A percentile compares a stretch with the other conserved stretches of the same genome.
These are phyloP conservation scores for Sphaerophoria taeniata DNA, from an alignment of 2,888 invertebrate genomes.

Conservation along the genomic window DNA sequence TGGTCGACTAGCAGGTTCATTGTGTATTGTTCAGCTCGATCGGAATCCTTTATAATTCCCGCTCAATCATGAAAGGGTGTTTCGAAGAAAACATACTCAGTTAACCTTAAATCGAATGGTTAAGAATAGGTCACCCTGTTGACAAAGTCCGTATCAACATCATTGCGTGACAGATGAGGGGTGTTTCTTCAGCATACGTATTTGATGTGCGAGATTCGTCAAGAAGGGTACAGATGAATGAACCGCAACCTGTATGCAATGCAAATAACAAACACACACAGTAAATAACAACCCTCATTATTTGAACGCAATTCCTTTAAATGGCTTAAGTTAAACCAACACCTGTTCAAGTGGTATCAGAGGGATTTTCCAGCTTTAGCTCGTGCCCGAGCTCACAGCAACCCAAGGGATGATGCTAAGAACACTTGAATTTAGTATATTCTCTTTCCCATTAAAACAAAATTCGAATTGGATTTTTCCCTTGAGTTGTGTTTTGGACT, in stretches of 20 bases:
- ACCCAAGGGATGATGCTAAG: constrained; percentile 59
- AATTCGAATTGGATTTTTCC: constrained; percentile 81
- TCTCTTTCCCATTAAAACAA: constrained; percentile 71
- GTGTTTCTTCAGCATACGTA: constrained; percentile 26
- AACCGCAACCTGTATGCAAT: constrained; percentile 71
- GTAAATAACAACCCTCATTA: constrained; percentile 62
- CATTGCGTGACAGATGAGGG: neutral
- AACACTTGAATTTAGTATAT: constrained; percentile 46
- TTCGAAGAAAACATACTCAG: neutral
- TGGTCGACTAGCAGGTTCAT: constrained; percentile 75
- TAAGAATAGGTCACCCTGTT: constrained; percentile 36
- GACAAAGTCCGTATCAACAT: constrained; percentile 18
- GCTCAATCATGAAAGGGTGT: constrained; percentile 69
- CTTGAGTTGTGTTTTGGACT: neutral
- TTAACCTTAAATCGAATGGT: neutral
- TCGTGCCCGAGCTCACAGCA: neutral
- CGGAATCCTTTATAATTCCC: constrained; percentile 67
- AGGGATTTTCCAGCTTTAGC: constrained; percentile 65
- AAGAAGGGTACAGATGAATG: constrained; percentile 57
- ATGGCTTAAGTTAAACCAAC: constrained; percentile 77
- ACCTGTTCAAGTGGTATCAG: constrained; percentile 78
- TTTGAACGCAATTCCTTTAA: constrained; percentile 70
- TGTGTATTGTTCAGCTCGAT: constrained; percentile 60
- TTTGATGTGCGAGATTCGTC: constrained; percentile 9
- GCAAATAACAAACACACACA: constrained; percentile 54